Conservation (phyloP, 23 tunicate genomes). For the Oikopleura dioica region DNA sequence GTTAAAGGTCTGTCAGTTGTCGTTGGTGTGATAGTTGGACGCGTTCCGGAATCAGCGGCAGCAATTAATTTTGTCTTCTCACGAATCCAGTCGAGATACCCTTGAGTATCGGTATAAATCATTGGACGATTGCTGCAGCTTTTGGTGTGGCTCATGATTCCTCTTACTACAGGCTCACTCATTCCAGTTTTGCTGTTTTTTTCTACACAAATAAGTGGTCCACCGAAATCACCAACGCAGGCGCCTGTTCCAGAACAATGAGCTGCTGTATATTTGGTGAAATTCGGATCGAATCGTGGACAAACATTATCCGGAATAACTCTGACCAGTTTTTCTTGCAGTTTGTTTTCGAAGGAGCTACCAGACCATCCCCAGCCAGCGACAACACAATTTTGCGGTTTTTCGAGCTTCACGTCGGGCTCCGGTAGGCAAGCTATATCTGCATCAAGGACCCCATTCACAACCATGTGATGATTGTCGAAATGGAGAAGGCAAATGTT, state of each 20-base stretch:
- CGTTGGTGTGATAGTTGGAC: background rate
- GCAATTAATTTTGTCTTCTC: background rate
- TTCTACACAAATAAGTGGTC: conserved; percentile 10
- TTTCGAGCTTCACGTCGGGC: background rate
- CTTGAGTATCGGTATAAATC: background rate
- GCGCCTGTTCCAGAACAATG: background rate
- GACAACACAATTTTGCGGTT: background rate
- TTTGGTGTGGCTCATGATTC: background rate
- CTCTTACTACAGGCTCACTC: background rate
- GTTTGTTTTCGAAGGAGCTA: background rate
- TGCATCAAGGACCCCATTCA: background rate
- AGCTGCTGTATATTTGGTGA: background rate
- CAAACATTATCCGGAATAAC: background rate
- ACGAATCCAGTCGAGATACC: background rate
- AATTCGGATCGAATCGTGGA: background rate
- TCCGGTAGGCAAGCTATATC: background rate
- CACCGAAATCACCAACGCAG: conserved; percentile 6
- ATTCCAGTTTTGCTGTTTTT: background rate
- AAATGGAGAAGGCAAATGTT: too few relatives aligned
- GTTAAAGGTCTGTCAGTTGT: background rate
- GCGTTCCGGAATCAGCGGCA: background rate
- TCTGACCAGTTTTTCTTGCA: background rate
- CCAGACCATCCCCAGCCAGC: conserved; percentile 11
- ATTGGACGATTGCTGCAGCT: background rate
- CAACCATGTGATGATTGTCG: background rate